A percentile compares a stretch with the other conserved stretches of the same genome.
Conservation (phyloP, 1,140 invertebrate genomes). For the Drosophila lini region DNA sequence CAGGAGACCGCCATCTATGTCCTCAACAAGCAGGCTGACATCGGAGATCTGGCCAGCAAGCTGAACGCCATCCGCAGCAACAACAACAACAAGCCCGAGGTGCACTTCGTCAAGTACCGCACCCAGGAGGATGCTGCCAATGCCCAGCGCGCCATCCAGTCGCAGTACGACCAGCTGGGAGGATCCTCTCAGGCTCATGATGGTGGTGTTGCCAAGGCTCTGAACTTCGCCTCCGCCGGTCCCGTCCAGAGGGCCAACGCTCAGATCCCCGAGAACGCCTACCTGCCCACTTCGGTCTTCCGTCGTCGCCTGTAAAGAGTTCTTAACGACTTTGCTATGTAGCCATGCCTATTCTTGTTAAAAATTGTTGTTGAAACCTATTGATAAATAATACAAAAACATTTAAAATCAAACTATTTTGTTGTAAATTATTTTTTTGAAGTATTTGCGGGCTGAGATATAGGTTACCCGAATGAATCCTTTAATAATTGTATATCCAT, state of each 20-base stretch:
- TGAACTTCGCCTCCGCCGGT: slow-evolving; percentile 71
- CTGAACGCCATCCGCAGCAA: too few relatives aligned
- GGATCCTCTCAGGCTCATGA: slow-evolving; percentile 50
- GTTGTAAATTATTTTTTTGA: background rate
- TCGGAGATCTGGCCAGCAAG: too few relatives aligned
- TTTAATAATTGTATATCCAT: background rate
- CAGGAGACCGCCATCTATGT: too few relatives aligned
- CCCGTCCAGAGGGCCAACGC: slow-evolving; percentile 49
- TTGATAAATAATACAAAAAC: slow-evolving; percentile 27
- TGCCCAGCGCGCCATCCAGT: slow-evolving; percentile 65
- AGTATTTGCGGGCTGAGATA: background rate
- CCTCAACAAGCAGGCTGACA: too few relatives aligned
- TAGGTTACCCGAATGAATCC: too few relatives aligned
- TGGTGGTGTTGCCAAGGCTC: slow-evolving; percentile 57
- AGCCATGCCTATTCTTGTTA: slow-evolving; percentile 25
- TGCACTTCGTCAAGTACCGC: slow-evolving; percentile 77
- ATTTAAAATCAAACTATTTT: slow-evolving; percentile 10
- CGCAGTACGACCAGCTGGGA: slow-evolving; percentile 62
- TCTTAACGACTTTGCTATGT: slow-evolving; percentile 18
- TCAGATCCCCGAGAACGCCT: slow-evolving; percentile 63
- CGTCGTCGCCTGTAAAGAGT: slow-evolving; percentile 68
- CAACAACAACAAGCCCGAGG: too few relatives aligned
- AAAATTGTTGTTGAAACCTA: slow-evolving; percentile 44
- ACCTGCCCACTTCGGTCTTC: slow-evolving; percentile 75
- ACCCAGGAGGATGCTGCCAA: slow-evolving; percentile 66